Evolutionary conservation across 2,113 vertebrate species (phyloP), one percentile per base, ranked within the genome.

Genomic region (Aplodontia rufa): DNA sequence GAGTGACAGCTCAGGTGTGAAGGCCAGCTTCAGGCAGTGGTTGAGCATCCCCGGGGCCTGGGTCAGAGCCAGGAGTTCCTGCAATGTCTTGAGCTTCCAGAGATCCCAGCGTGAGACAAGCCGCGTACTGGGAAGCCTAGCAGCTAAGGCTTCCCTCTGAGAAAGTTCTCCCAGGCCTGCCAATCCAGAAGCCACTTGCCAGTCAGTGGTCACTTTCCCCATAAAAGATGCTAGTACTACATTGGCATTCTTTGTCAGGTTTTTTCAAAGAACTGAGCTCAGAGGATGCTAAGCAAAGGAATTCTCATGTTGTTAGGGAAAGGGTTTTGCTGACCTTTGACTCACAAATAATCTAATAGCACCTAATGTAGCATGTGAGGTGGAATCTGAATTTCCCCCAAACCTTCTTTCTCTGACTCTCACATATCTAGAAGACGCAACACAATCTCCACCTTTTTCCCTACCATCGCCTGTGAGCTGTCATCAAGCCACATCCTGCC

Each of bases 401-500:
- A 64, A 26, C 13, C 28, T 37, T 12, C 19, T 42, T 30, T 3
- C 14, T 40, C 42, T 40, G 13, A 26, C 42, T 74, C 26, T 75
- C 22, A 10, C 40, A 1, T 7, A 3, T n/a, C n/a, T 42, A 1
- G 28, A 17, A 62, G n/a, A 37, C 30, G 30, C 2, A 1, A 8
- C 58, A 24, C 17, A 49, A 40, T n/a, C 51, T 7, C 30, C 26
- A n/a, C n/a, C n/a, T n/a, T n/a, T n/a, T 40, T 66, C 47, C 62
- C 42, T 16, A 8, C 28, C 6, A 4, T 35, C 35, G 14, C 11
- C 4, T 28, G 9, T 30, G 32, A 32, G 30, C 40, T 42, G 0
- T 40, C 22, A 11, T 55, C n/a, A 66, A 32, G 72, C n/a, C n/a
- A 17, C 37, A 9, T 84, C 49, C 32, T 49, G 35, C 17, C 35